phyloP scores from a whole-genome alignment of 2,113 vertebrate species.

The Laterallus jamaicensis region DNA sequence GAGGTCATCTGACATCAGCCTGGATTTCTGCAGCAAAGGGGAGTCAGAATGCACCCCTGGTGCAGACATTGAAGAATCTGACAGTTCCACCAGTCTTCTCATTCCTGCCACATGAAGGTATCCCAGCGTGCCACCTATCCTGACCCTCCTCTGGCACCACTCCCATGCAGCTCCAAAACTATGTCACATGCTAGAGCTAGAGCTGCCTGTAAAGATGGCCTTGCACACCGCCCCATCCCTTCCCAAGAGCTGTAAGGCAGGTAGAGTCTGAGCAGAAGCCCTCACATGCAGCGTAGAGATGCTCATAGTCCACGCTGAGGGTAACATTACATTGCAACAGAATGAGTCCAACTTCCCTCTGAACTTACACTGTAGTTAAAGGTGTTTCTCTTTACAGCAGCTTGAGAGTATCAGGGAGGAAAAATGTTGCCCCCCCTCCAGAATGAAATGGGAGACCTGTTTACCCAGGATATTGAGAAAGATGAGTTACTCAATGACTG shows the following conservation, averaged over 20 bases:
- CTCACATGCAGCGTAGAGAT: neutral
- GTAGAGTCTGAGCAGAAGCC: neutral
- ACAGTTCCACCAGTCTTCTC: fast-evolving
- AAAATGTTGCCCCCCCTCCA: too few species aligned
- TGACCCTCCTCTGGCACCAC: neutral
- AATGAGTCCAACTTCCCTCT: neutral
- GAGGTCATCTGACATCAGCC: neutral
- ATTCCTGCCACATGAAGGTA: neutral
- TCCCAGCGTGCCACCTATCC: neutral
- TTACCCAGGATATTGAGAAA: too few species aligned
- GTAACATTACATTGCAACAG: neutral
- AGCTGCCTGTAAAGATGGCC: neutral
- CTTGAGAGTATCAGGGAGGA: neutral
- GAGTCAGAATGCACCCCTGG: neutral
- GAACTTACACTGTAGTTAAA: neutral
- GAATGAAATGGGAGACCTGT: too few species aligned
- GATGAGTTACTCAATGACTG: too few species aligned
- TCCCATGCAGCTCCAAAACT: fast-evolving
- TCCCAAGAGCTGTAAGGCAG: neutral
- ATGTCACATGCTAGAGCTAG: fast-evolving
- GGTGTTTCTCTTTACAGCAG: neutral
- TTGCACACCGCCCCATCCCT: neutral
- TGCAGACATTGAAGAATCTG: neutral
- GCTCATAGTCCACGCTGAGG: neutral
- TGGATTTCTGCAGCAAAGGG: neutral